These are phyloP conservation scores for Agrochola lota DNA, from an alignment of 2,888 invertebrate genomes.

Conservation along the genomic window DNA sequence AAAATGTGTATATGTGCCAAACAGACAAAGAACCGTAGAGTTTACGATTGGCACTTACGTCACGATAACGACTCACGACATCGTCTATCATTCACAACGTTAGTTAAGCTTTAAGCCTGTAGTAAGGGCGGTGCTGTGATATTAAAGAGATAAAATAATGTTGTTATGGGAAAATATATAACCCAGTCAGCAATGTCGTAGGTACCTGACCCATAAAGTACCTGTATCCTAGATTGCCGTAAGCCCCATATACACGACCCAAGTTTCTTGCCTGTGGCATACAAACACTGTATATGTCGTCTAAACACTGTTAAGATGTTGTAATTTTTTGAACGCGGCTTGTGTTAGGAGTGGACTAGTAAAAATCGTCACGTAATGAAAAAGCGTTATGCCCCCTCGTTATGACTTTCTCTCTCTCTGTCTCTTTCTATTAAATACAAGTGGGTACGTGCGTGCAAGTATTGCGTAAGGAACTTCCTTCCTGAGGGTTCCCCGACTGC, in stretches of 20 bases:
- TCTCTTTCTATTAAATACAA: too few species aligned
- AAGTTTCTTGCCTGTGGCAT: neutral
- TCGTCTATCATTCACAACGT: constrained; percentile 18
- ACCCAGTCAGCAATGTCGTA: neutral
- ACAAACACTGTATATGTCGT: neutral
- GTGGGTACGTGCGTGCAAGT: too few species aligned
- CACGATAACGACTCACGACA: constrained; percentile 28
- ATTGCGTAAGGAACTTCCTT: too few species aligned
- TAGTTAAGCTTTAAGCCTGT: constrained; percentile 9
- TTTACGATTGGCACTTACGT: constrained; percentile 45
- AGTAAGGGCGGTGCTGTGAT: neutral
- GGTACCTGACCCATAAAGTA: neutral
- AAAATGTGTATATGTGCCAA: constrained; percentile 25
- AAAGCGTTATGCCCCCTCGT: too few species aligned
- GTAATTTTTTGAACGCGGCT: too few species aligned
- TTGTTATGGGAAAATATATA: neutral
- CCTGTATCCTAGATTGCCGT: neutral
- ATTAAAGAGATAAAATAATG: neutral
- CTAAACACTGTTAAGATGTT: neutral
- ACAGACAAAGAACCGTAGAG: constrained; percentile 26
- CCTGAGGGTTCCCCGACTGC: too few species aligned
- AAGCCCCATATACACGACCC: neutral
- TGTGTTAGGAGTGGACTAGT: too few species aligned
- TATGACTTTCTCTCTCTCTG: too few species aligned
- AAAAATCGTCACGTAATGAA: too few species aligned